Evolutionary conservation across 1,140 invertebrate species (phyloP), one percentile per base, ranked within the genome.

Genomic region (Meteorus sp.): DNA sequence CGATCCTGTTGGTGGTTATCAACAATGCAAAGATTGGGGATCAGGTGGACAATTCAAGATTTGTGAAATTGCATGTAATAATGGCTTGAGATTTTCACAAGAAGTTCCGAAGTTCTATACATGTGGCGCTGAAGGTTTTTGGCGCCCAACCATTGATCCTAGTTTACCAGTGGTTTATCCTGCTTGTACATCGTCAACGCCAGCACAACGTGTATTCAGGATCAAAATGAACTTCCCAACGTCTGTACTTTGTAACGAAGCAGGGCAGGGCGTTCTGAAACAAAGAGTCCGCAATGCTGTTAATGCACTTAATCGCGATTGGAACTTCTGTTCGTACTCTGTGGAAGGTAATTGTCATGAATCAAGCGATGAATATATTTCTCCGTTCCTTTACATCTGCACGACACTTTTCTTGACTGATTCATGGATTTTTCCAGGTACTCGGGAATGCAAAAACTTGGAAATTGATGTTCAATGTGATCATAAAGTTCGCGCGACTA

Each of bases 41-140:
- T 93, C 94, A 1, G 92, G 92, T 41, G 91, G 93, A n/a, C 92
- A 95, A 70, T 97, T 95, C 78, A 94, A 95, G 76, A 91, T 90
- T 27, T 97, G 89, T 77, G 93, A 93, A 71, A 95, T 97, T 55
- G 81, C 86, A 53, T 97, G 95, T 69, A 91, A 94, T 63, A 71
- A 86, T 33, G 93, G 93, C 9, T 80, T 94, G 1, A 84, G 91
- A 63, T 98, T 98, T 79, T 94, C 94, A 1, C 90, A 95, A 74
- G 85, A 86, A 43, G 90, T 97, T 27, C 93, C 95, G 0, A 91
- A 93, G 64, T 98, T 97, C 81, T 98, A 97, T 71, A 95, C 94
- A 4, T 98, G 95, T 74, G 95, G 94, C 11, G 93, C 92, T 53
- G 95, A 98, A 86, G 95, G 95, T 31, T 95, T 95, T 76, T 98